Conservation (phyloP, 37 sponge, comb jelly and placozoan genomes). For the Tethya wilhelma region DNA sequence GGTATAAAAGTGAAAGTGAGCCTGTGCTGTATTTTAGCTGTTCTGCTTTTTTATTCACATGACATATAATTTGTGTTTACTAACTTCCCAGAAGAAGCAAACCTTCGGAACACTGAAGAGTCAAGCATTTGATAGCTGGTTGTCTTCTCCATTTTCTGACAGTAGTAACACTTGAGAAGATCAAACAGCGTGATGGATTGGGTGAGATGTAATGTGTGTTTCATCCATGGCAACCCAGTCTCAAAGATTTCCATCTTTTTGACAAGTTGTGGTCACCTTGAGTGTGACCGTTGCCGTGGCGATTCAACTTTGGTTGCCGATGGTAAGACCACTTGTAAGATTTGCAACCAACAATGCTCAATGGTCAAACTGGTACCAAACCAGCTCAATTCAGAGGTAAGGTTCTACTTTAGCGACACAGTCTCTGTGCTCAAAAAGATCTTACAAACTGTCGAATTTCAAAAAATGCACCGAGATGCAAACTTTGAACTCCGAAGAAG, state of each 20-base stretch:
- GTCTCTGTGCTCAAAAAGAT: background rate
- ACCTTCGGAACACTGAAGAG: too few species aligned
- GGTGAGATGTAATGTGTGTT: background rate
- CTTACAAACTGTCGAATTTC: slow-evolving; percentile 10
- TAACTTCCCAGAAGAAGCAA: too few species aligned
- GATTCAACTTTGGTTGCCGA: background rate
- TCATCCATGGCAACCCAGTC: background rate
- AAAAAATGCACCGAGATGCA: slow-evolving; percentile 11
- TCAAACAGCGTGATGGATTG: background rate
- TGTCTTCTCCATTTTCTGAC: too few species aligned
- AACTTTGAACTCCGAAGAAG: background rate
- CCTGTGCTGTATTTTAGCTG: too few species aligned
- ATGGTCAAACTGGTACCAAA: background rate
- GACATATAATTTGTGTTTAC: too few species aligned
- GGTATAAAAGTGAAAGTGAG: too few species aligned
- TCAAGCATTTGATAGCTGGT: too few species aligned
- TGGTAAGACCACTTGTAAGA: background rate
- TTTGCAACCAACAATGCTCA: background rate
- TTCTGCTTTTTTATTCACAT: too few species aligned
- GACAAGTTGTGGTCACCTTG: slow-evolving; percentile 5
- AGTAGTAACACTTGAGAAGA: too few species aligned
- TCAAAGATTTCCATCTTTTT: background rate
- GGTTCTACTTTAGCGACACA: slow-evolving; percentile 5
- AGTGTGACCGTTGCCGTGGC: background rate
- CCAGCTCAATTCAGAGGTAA: background rate